Base-by-base conservation (phyloP, 2,888 invertebrate species). In the Leptura quadrifasciata region DNA sequence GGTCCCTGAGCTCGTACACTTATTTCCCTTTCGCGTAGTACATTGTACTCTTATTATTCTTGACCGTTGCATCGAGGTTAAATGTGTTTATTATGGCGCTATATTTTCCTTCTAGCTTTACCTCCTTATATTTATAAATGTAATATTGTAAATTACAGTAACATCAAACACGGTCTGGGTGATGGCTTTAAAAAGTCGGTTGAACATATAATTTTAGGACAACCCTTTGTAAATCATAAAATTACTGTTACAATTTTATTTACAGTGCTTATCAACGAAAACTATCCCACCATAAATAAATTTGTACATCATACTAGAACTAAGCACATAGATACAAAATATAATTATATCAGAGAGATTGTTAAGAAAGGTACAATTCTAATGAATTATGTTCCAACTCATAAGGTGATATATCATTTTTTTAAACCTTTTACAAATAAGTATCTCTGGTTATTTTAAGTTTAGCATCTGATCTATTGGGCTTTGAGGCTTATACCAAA, bases 11-110 rank as follows among this genome's bases (percentile, higher is more conserved):
- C 69, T 69, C 69, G 24, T 58, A 20, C 68, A 55, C 69, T 21
- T 69, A 58, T 69, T 69, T 69, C 58, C 69, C 58, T 69, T 69
- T 69, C 69, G 58, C 69, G 55, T 58, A 68, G 68, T 68, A 69
- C 58, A 20, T 69, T 58, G 69, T 69, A 69, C 69, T 69, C 69
- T 69, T 31, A 69, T 69, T 69, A 69, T 39, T 18, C 58, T 69
- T 58, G 58, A 58, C 69, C 58, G 69, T 12, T 47, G 35, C 18
- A 68, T 68, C 55, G 68, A 68, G 68, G 68, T 68, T 68, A 68
- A 68, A 55, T 68, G 55, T 57, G 68, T 55, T 68, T 68, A 55
- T 68, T 57, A 68, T 17, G 55, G 55, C 54, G 68, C 68, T 55
- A 57, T 9, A 55, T 68, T 55, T 55, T 31, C 68, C 55, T 31